Evolutionary conservation across 2,113 vertebrate genomes (phyloP), one percentile per base, ranked within the genome.

Genomic region (Rafetus swinhoei): DNA sequence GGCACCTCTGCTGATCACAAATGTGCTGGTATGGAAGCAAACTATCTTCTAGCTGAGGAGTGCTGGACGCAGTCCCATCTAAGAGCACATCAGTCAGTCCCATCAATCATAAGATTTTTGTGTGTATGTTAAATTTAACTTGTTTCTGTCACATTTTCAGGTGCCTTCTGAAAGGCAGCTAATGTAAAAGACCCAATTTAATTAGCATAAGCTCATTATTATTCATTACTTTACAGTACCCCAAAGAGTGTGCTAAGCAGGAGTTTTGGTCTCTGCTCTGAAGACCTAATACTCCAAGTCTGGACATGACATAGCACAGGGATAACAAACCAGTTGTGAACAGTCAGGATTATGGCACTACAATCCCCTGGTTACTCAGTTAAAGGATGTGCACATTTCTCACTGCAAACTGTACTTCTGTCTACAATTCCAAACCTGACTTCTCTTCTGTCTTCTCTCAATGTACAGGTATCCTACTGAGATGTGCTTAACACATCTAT

Each of bases 401-500:
- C 2, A 12, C 50, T 27, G 57, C 45, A 95, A 88, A 93, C 39
- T 57, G 53, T 79, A 69, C 86, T 91, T 94, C 84, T 92, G 74
- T 93, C 62, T 96, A 87, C 55, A 81, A 52, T 94, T 93, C 86
- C 90, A 91, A 94, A 93, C 90, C 79, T 86, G 77, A 79, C 81
- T 97, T 82, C 59, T 84, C 91, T 92, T 89, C 94, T 95, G 88
- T 77, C 85, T 85, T 81, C 80, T 72, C 87, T 88, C 85, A 95
- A 12, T 65, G 95, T 69, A 91, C 35, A 95, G 94, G 81, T 83
- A 94, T 84, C 76, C 94, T 86, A 94, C 69, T 92, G 95, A 89
- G 95, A 90, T 93, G 89, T 3, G 27, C 91, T 95, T 96, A 97
- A 95, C 94, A 92, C 86, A 95, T 90, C 91, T 97, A 89, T 69